phyloP scores from a whole-genome alignment of 2,797 vertebrate species.

The Crossoptilon crossoptilon region DNA sequence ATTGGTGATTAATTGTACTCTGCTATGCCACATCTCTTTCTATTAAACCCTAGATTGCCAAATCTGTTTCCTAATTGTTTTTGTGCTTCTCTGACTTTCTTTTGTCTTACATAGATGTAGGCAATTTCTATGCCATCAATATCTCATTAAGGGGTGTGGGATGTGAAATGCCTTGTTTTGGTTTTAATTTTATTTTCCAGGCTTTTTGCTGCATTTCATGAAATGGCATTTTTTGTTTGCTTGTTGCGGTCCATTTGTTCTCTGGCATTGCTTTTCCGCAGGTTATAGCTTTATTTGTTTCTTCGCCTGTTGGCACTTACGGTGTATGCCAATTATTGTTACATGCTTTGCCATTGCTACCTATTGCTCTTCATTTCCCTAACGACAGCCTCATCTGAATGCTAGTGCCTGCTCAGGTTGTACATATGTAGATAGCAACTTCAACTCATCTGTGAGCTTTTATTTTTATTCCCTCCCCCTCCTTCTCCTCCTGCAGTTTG shows the following conservation, averaged over 20 bases:
- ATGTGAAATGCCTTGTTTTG: slow-evolving; percentile 28
- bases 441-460: neutral
- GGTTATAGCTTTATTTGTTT: slow-evolving; percentile 63
- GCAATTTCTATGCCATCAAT: slow-evolving; percentile 66
- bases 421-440: slow-evolving; percentile 16
- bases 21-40: slow-evolving; percentile 66
- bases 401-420: neutral
- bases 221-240: slow-evolving; percentile 43
- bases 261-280: slow-evolving; percentile 27
- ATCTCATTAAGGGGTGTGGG: slow-evolving; percentile 64
- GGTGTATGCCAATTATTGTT: slow-evolving; percentile 53
- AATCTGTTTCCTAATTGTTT: slow-evolving; percentile 71
- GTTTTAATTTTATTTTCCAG: slow-evolving; percentile 45
- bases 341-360: slow-evolving; percentile 33
- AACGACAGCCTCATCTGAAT: slow-evolving; percentile 28
- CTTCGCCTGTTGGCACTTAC: slow-evolving; percentile 16
- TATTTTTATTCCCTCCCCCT: neutral
- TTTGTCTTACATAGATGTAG: slow-evolving; percentile 63
- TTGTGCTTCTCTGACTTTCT: slow-evolving; percentile 63
- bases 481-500: neutral
- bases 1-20: slow-evolving; percentile 71
- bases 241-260: slow-evolving; percentile 52
- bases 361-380: slow-evolving; percentile 64
- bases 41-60: slow-evolving; percentile 50
- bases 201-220: slow-evolving; percentile 49